phyloP scores from a whole-genome alignment of 2,113 vertebrate species.

The Macrotus californicus region DNA sequence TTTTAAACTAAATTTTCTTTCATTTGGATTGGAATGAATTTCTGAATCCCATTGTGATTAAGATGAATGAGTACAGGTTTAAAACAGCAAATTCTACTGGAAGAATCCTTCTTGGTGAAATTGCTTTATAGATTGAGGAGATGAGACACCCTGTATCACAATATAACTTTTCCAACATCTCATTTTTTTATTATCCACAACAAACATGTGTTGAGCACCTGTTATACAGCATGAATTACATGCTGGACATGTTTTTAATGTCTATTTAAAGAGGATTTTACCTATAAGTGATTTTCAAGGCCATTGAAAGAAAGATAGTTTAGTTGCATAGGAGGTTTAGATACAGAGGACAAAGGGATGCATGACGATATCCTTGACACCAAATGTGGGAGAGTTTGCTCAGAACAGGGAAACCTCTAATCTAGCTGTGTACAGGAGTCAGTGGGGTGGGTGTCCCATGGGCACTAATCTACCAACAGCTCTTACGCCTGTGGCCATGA shows the following conservation, averaged over 20 bases:
- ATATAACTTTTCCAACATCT: neutral
- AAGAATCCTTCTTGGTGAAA: conserved; percentile 13
- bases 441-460: neutral
- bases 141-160: neutral
- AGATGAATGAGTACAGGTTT: neutral
- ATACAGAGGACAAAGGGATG: conserved; percentile 1
- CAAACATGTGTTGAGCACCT: neutral
- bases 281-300: conserved; percentile 63
- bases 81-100: neutral
- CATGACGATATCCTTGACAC: neutral
- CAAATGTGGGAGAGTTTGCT: neutral
- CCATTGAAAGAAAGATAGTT: conserved; percentile 38
- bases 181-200: conserved; percentile 37
- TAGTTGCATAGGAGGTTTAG: neutral
- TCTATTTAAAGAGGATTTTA: conserved; percentile 52
- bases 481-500: neutral
- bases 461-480: neutral
- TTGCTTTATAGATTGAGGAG: neutral
- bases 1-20: conserved; percentile 44
- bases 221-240: conserved; percentile 12
- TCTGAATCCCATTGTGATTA: conserved; percentile 29
- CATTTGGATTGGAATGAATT: conserved; percentile 39
- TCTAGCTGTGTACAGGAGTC: neutral
- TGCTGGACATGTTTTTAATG: conserved; percentile 13
- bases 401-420: neutral